These are phyloP conservation scores for Cephus cinctus DNA, from an alignment of 1,140 invertebrate genomes.

Conservation along the genomic window DNA sequence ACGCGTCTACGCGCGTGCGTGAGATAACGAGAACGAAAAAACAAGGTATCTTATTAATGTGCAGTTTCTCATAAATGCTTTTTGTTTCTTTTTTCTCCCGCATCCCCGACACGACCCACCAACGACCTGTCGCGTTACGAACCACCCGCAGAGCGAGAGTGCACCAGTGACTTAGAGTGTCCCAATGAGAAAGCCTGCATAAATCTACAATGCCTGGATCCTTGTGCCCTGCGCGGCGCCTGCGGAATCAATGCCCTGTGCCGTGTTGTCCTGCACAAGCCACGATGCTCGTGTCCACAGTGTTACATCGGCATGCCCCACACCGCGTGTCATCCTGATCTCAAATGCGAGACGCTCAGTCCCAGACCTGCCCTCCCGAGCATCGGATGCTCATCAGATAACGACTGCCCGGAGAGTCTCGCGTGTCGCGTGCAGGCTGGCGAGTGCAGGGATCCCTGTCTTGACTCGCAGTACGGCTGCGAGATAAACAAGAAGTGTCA, in stretches of 20 bases:
- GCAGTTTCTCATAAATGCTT: conserved; percentile 71
- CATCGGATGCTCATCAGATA: conserved; percentile 64
- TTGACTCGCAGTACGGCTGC: conserved; percentile 62
- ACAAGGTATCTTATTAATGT: too few relatives aligned
- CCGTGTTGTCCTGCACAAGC: conserved; percentile 76
- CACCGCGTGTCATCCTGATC: conserved; percentile 73
- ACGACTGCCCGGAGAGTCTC: conserved; percentile 73
- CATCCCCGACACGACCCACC: conserved; percentile 42
- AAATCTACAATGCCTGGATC: conserved; percentile 82
- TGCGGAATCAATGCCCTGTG: conserved; percentile 89
- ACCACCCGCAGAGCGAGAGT: conserved; percentile 72
- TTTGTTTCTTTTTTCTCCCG: conserved; percentile 68
- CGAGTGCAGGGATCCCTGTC: conserved; percentile 79
- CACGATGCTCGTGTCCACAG: conserved; percentile 82
- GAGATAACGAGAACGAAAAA: too few relatives aligned
- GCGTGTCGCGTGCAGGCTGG: conserved; percentile 68
- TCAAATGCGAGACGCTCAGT: conserved; percentile 64
- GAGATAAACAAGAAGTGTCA: conserved; percentile 82
- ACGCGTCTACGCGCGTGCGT: too few relatives aligned
- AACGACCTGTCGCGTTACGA: conserved; percentile 3
- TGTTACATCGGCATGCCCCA: conserved; percentile 82
- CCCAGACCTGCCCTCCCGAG: conserved; percentile 52
- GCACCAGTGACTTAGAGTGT: conserved; percentile 87
- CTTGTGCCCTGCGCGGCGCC: conserved; percentile 80
- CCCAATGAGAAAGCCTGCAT: conserved; percentile 88